Conservation (phyloP, 2,797 vertebrate genomes). For the Danio jaintianensis region DNA sequence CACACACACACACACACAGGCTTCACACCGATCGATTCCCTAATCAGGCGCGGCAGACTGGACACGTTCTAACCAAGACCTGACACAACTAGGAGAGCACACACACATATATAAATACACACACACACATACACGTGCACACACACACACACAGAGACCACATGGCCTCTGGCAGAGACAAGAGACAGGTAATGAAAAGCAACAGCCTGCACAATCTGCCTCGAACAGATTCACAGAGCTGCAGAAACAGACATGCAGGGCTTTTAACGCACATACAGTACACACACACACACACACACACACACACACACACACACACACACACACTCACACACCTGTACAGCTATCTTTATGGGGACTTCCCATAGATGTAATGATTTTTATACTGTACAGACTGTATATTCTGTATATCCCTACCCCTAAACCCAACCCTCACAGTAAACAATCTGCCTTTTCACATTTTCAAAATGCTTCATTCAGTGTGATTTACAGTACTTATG, state of each 20-base stretch:
- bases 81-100: conserved; percentile 62
- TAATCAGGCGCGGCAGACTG: conserved; percentile 67
- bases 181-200: conserved; percentile 75
- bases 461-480: no score
- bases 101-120: conserved; percentile 24
- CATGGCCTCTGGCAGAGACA: conserved; percentile 69
- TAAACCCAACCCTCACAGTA: no score
- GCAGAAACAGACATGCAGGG: conserved; percentile 55
- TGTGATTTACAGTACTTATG: no score
- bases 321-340: conserved; percentile 17
- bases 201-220: conserved; percentile 74
- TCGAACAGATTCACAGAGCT: conserved; percentile 65
- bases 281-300: conserved; percentile 30
- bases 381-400: no score
- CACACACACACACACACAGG: conserved; percentile 55
- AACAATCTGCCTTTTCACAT: no score
- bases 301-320: conserved; percentile 12
- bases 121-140: not conserved
- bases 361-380: no score
- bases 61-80: conserved; percentile 66
- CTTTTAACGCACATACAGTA: conserved; percentile 45
- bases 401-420: no score
- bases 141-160: conserved; percentile 40
- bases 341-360: no score
- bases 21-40: conserved; percentile 67